phyloP scores from a whole-genome alignment of 2,888 invertebrate species.

The Tanypteryx hageni region DNA sequence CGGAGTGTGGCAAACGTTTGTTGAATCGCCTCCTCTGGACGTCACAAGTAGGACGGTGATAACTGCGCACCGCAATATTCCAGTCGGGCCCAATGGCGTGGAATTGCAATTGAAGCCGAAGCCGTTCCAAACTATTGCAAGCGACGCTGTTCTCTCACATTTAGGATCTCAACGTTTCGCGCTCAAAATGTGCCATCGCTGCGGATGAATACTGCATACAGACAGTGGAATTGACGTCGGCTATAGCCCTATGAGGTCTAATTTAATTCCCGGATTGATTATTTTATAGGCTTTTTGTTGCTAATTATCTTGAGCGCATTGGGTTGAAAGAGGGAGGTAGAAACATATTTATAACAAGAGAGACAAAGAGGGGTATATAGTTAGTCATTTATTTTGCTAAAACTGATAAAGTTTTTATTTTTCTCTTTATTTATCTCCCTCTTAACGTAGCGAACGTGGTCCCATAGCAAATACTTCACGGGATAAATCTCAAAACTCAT shows the following conservation, averaged over 20 bases:
- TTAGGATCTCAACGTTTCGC: not conserved
- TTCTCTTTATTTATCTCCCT: too few species aligned
- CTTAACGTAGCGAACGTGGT: too few species aligned
- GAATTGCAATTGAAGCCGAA: not conserved
- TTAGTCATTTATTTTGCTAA: not conserved
- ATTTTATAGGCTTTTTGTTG: not conserved
- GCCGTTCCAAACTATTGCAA: not conserved
- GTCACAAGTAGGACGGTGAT: not conserved
- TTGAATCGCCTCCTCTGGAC: not conserved
- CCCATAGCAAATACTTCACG: too few species aligned
- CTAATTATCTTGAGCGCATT: too few species aligned
- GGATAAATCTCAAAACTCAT: too few species aligned
- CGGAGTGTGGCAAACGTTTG: not conserved
- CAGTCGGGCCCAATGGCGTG: not conserved
- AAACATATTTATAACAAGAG: too few species aligned
- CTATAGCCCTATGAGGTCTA: not conserved
- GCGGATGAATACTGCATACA: not conserved
- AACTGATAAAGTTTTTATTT: not conserved
- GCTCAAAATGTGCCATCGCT: not conserved
- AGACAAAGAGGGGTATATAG: too few species aligned
- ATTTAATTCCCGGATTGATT: not conserved
- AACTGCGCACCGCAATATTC: constrained; percentile 20
- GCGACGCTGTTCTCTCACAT: not conserved
- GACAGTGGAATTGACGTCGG: not conserved
- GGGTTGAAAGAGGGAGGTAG: too few species aligned